Evolutionary conservation across 2,797 vertebrate genomes (phyloP), one percentile per base, ranked within the genome.

Genomic region (Eremophila alpestris): DNA sequence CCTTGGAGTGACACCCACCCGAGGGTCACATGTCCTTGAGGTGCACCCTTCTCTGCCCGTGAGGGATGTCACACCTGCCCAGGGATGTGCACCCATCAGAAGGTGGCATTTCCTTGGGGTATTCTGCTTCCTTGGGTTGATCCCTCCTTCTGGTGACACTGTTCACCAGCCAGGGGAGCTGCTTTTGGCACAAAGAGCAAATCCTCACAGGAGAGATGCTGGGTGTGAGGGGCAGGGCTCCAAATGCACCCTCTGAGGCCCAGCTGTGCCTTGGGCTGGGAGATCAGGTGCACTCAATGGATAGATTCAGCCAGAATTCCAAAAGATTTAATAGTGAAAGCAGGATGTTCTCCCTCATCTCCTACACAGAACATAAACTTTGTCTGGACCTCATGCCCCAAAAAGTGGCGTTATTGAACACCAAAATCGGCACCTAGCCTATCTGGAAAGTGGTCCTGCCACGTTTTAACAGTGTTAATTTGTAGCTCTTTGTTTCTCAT

Each of bases 341-440:
- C 36, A 74, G 17, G 43, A 49, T 43, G 14, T 26, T 65, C 26
- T 26, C 43, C 11, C 36, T 64, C 34, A 24, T 41, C 24, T 56
- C 20, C 34, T 24, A 24, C 3, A 7, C 0, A 17, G 24, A 60
- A 30, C 6, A 54, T 21, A 17, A 68, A 60, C 29, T 46, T 68
- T 54, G 55, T 15, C 40, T 54, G 48, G 23, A 30, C 11, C 11
- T 60, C 34, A 29, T 54, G 8, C 36, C 36, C 36, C 36, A 36
- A 36, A 11, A 30, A 17, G 5, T 7, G n/a, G 16, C 27, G 1
- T 9, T 26, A 52, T 2, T 59, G 49, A 59, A 43, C 36, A 23
- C 27, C 38, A 51, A 62, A 75, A 65, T 5, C 6, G 5, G 12
- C 19, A 4, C 21, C n/a, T 14, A 20, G 32, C 0, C 0, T 4